Evolutionary conservation across 2,888 invertebrate species (phyloP).

Genomic region (Danaus chrysippus): DNA sequence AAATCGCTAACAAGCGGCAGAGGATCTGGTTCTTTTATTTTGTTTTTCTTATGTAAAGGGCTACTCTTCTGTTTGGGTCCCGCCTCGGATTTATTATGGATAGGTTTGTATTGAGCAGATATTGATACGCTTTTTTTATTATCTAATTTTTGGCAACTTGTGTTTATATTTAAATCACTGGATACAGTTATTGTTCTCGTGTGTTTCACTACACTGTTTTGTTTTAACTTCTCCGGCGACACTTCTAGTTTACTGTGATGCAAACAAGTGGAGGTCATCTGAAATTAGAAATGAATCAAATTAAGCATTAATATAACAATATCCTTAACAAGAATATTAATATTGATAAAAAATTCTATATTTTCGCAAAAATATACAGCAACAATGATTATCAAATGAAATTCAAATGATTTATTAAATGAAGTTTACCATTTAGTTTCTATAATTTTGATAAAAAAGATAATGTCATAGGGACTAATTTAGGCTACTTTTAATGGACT

Average conservation of each 20-base stretch:
- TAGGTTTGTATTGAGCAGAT: slow-evolving; percentile 61
- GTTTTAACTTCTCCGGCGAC: slow-evolving; percentile 43
- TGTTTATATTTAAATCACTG: slow-evolving; percentile 35
- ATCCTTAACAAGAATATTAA: too few relatives aligned
- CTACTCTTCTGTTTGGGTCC: slow-evolving; percentile 64
- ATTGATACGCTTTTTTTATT: slow-evolving; percentile 60
- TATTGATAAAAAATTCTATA: too few relatives aligned
- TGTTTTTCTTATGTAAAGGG: slow-evolving; percentile 62
- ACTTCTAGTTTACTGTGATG: slow-evolving; percentile 71
- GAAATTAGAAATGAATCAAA: slow-evolving; percentile 33
- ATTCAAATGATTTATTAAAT: too few relatives aligned
- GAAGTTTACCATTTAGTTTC: too few relatives aligned
- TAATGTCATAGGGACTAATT: too few relatives aligned
- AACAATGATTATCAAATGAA: too few relatives aligned
- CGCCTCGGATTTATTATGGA: slow-evolving; percentile 67
- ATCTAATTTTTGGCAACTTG: slow-evolving; percentile 54
- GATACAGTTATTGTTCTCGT: slow-evolving; percentile 30
- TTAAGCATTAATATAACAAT: too few relatives aligned
- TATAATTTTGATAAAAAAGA: too few relatives aligned
- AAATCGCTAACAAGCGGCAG: slow-evolving; percentile 64
- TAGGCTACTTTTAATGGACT: too few relatives aligned
- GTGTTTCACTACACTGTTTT: slow-evolving; percentile 30
- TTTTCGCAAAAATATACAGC: too few relatives aligned
- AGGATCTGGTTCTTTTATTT: slow-evolving; percentile 54
- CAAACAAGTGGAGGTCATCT: slow-evolving; percentile 67